Base-by-base conservation (phyloP, 1,140 invertebrate species). In the Bombus vancouverensis region DNA sequence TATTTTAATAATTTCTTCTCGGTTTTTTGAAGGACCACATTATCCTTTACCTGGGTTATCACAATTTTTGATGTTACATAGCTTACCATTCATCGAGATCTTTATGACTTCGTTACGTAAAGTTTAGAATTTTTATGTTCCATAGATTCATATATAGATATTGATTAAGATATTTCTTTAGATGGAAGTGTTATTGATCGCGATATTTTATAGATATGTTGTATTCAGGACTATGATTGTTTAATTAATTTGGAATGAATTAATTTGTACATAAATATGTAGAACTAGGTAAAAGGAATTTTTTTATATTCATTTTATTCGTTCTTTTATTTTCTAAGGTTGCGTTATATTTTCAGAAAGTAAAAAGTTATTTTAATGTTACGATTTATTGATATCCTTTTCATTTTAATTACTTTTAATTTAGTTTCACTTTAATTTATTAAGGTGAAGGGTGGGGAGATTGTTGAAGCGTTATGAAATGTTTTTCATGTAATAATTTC, bases 1-100 rank as follows among this genome's bases (percentile, higher is more conserved):
- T 32, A 70, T 84, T 84, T 79, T 66, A 70, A 84, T 84, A 84
- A 84, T 84, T 84, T 70, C 25, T 5, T 6, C n/a, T 25, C 39
- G 2, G 0, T 22, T 44, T 71, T 72, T 79, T 59, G 53, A 62
- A 18, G 22, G 13, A 70, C 34, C 13, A 71, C 44, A 70, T 53
- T 70, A 68, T 70, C 44, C 44, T 32, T 83, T 18, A 28, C 28
- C 32, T 13, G 13, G 2, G 15, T 32, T 32, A 3, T 28, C 13
- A 1, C 15, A 22, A 37, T 25, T n/a, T 12, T 68, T 25, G 0
- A 22, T 74, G 10, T 47, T 53, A 25, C 34, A 13, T n/a, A 22
- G 2, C 42, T n/a, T 10, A 12, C 1, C 39, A 9, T 5, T 28
- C 8, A 42, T 71, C 39, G 12, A 42, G 28, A 42, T 71, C 1